A percentile compares a stretch with the other conserved stretches of the same genome.
Evolutionary conservation across 2,113 vertebrate species (phyloP).

Genomic region (Bolborhynchus lineola): DNA sequence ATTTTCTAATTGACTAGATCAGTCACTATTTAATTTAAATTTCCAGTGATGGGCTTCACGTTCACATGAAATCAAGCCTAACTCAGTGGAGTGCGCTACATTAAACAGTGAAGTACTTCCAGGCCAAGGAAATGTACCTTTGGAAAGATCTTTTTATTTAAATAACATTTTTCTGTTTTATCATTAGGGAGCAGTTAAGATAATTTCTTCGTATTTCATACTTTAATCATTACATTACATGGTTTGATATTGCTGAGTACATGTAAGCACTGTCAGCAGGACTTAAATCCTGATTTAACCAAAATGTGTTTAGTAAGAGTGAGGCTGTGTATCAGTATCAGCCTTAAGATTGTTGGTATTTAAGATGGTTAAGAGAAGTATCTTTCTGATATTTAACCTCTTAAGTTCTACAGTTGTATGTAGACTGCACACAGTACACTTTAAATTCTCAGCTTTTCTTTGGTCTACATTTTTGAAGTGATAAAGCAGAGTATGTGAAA

Average conservation of each 20-base stretch:
- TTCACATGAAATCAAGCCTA: not conserved
- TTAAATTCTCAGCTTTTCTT: not conserved
- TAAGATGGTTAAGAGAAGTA: not conserved
- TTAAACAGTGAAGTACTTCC: not conserved
- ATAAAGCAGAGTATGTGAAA: not conserved
- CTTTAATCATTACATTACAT: not conserved
- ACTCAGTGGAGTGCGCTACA: not conserved
- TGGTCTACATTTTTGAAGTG: not conserved
- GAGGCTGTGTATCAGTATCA: not conserved
- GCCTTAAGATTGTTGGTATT: not conserved
- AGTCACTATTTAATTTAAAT: not conserved
- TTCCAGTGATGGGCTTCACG: not conserved
- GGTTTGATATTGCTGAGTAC: not conserved
- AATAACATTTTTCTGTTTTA: not conserved
- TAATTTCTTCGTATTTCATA: not conserved
- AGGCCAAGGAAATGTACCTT: not conserved
- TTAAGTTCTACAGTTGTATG: not conserved
- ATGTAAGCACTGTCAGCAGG: not conserved
- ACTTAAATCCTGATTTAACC: conserved; percentile 16
- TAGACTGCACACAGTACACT: not conserved
- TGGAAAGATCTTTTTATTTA: not conserved
- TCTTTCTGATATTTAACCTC: not conserved
- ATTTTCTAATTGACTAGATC: not conserved
- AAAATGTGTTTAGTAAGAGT: not conserved
- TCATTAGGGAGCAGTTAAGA: not conserved